Conservation (phyloP, 2,888 invertebrate species). For the Macrosoma leucophasiata region DNA sequence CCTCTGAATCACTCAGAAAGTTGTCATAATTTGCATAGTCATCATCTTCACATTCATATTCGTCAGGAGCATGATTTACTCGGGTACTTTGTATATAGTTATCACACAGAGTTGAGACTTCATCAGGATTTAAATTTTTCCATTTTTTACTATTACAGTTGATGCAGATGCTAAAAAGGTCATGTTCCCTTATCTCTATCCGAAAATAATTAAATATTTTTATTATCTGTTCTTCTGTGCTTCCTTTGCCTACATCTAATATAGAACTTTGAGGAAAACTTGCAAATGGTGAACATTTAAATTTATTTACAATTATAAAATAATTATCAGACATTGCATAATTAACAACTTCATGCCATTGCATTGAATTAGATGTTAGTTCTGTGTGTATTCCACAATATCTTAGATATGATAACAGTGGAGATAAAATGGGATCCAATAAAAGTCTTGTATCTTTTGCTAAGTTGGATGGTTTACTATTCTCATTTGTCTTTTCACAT, state of each 20-base stretch:
- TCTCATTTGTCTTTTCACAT: conserved; percentile 34
- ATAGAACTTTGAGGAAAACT: conserved; percentile 69
- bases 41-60: conserved; percentile 41
- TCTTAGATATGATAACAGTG: conserved; percentile 51
- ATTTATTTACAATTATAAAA: conserved; percentile 44
- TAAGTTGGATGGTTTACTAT: conserved; percentile 32
- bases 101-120: conserved; percentile 44
- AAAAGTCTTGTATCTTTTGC: conserved; percentile 47
- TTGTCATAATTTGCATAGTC: conserved; percentile 44
- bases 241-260: conserved; percentile 74
- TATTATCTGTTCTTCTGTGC: conserved; percentile 77
- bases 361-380: conserved; percentile 76
- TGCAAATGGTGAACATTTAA: conserved; percentile 71
- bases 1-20: conserved; percentile 60
- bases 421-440: conserved; percentile 45
- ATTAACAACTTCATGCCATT: conserved; percentile 61
- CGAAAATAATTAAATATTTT: conserved; percentile 81
- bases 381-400: conserved; percentile 76
- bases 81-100: conserved; percentile 31
- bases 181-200: conserved; percentile 75
- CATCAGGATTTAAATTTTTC: conserved; percentile 38
- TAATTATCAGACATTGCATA: conserved; percentile 56
- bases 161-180: conserved; percentile 84
- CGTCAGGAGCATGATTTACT: conserved; percentile 24
- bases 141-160: conserved; percentile 67